These are phyloP conservation scores for Loris lydekkerianus DNA, from an alignment of 2,797 vertebrate species.

Conservation along the genomic window DNA sequence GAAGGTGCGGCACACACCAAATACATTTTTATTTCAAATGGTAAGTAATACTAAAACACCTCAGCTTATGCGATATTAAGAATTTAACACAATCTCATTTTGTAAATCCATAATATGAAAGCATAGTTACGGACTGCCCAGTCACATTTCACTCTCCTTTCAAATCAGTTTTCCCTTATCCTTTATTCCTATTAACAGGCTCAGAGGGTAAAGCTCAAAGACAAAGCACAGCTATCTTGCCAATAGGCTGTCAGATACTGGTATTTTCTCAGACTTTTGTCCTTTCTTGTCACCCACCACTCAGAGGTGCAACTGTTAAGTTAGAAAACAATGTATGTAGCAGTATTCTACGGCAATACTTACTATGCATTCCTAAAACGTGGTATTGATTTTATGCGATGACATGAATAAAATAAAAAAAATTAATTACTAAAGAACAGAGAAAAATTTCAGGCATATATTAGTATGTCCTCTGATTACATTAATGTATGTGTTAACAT, in stretches of 20 bases:
- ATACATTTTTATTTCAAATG: constrained; percentile 43
- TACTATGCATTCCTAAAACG: background rate
- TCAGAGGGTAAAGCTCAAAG: constrained; percentile 27
- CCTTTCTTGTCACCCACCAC: background rate
- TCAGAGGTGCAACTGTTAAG: background rate
- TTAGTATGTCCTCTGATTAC: background rate
- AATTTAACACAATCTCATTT: constrained; percentile 23
- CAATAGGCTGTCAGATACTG: constrained; percentile 24
- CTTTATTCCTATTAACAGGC: background rate
- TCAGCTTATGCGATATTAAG: constrained; percentile 8
- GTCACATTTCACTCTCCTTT: constrained; percentile 34
- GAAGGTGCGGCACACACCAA: background rate
- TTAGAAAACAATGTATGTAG: constrained; percentile 1
- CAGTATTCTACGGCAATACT: background rate
- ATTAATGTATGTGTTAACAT: constrained; percentile 12
- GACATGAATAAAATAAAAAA: background rate
- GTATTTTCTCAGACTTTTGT: background rate
- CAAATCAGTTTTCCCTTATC: constrained; percentile 13
- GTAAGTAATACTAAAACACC: constrained; percentile 1
- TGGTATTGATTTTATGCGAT: background rate
- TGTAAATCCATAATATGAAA: constrained; percentile 34
- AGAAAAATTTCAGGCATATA: background rate
- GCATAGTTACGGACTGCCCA: background rate
- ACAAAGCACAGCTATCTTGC: constrained; percentile 11
- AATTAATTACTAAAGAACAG: background rate